Conservation (phyloP, 2,888 invertebrate species). For the Parasteatoda lunata region DNA sequence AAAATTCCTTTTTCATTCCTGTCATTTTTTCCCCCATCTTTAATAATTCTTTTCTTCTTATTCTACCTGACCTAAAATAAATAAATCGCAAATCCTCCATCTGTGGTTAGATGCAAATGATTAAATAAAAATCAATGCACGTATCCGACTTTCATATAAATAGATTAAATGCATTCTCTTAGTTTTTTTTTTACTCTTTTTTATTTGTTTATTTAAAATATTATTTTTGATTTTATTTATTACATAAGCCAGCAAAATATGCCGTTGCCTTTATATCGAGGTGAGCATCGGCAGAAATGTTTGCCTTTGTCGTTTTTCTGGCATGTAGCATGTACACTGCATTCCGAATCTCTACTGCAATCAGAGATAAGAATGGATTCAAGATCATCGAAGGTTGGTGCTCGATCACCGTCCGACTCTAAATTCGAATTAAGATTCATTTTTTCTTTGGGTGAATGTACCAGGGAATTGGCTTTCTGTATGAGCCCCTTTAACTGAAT, state of each 20-base stretch:
- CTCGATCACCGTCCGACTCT: background rate
- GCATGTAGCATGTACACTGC: slow-evolving; percentile 35
- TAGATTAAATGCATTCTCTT: background rate
- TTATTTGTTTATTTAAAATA: background rate
- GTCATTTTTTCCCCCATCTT: too few species aligned
- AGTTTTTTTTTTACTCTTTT: background rate
- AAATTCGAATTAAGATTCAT: background rate
- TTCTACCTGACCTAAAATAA: too few species aligned
- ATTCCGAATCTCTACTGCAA: slow-evolving; percentile 4
- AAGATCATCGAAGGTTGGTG: slow-evolving; percentile 28
- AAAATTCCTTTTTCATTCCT: too few species aligned
- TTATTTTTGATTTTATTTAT: too few species aligned
- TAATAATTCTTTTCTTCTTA: too few species aligned
- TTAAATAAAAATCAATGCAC: too few species aligned
- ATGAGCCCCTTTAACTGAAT: background rate
- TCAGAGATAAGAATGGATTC: slow-evolving; percentile 34
- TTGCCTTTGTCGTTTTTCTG: slow-evolving; percentile 14
- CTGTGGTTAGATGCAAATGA: too few species aligned
- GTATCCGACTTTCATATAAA: background rate
- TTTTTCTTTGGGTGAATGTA: background rate
- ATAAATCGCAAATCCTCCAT: too few species aligned
- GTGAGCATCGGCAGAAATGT: slow-evolving; percentile 28
- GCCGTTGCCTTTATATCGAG: slow-evolving; percentile 38
- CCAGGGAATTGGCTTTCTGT: slow-evolving; percentile 3
- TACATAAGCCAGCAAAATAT: slow-evolving; percentile 45